Percentiles rank a stretch among this genome's conserved stretches.
These are phyloP conservation scores for Pelochelys cantorii DNA, from an alignment of 2,797 vertebrate genomes.

Conservation along the genomic window DNA sequence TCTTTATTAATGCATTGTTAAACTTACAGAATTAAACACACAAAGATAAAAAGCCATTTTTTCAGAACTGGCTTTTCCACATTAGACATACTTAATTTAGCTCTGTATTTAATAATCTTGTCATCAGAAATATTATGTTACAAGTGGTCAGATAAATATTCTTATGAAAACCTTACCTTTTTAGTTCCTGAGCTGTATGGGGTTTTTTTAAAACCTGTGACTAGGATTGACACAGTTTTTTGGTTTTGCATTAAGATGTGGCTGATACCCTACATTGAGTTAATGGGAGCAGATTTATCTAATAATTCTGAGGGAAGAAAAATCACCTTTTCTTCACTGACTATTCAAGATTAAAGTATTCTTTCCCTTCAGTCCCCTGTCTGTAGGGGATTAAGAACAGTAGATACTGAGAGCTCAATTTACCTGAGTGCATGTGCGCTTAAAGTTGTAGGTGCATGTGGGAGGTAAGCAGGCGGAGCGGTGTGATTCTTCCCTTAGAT, in stretches of 20 bases:
- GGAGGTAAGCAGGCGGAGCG: background rate
- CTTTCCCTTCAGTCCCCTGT: background rate
- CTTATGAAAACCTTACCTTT: background rate
- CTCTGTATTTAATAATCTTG: background rate
- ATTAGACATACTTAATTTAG: background rate
- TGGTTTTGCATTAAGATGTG: conserved; percentile 46
- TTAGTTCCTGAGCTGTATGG: background rate
- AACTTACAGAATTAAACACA: conserved; percentile 7
- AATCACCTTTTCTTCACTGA: background rate
- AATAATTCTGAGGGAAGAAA: conserved; percentile 12
- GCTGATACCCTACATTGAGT: background rate
- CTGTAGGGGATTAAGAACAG: conserved; percentile 4
- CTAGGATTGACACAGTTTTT: background rate
- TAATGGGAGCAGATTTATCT: background rate
- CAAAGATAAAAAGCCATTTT: background rate
- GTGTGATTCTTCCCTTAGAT: background rate
- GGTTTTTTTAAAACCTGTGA: conserved; percentile 19
- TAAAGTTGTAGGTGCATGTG: background rate
- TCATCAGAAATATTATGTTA: background rate
- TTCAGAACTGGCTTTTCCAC: background rate
- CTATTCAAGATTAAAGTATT: background rate
- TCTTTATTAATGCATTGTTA: background rate
- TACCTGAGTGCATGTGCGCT: background rate
- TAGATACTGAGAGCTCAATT: background rate
- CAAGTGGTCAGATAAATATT: background rate